These are phyloP conservation scores for Acanthopagrus latus DNA, from an alignment of 2,797 vertebrate genomes.

Conservation along the genomic window DNA sequence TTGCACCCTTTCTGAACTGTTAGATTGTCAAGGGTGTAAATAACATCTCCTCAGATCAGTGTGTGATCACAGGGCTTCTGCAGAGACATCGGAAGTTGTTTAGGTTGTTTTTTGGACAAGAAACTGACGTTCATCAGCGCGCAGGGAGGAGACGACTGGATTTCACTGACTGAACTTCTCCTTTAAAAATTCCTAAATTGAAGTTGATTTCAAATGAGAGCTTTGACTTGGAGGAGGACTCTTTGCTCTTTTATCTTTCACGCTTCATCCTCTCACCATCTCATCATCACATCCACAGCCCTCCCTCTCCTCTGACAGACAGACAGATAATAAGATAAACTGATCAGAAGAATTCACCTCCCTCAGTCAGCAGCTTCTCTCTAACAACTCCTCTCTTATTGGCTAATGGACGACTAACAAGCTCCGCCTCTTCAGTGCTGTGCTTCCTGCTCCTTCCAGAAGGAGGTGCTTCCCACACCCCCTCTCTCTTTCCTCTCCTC, in stretches of 20 bases:
- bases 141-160: too few species aligned
- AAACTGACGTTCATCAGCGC: too few species aligned
- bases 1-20: too few species aligned
- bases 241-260: conserved; percentile 5
- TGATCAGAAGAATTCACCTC: neutral
- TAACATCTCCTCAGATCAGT: too few species aligned
- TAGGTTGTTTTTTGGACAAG: too few species aligned
- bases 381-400: conserved; percentile 55
- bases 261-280: conserved; percentile 28
- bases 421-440: conserved; percentile 44
- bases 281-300: conserved; percentile 27
- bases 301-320: neutral
- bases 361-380: conserved; percentile 1
- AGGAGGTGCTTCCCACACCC: conserved; percentile 9
- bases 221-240: conserved; percentile 14
- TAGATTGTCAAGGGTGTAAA: too few species aligned
- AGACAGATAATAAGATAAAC: neutral
- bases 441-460: conserved; percentile 23
- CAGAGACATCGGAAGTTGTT: too few species aligned
- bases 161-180: too few species aligned
- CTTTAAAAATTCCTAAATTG: too few species aligned
- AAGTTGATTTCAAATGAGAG: too few species aligned
- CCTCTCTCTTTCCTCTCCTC: neutral
- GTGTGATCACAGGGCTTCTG: too few species aligned
- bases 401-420: conserved; percentile 59